phyloP scores from a whole-genome alignment of 2,797 vertebrate genomes.

The Clarias platycephalus region DNA sequence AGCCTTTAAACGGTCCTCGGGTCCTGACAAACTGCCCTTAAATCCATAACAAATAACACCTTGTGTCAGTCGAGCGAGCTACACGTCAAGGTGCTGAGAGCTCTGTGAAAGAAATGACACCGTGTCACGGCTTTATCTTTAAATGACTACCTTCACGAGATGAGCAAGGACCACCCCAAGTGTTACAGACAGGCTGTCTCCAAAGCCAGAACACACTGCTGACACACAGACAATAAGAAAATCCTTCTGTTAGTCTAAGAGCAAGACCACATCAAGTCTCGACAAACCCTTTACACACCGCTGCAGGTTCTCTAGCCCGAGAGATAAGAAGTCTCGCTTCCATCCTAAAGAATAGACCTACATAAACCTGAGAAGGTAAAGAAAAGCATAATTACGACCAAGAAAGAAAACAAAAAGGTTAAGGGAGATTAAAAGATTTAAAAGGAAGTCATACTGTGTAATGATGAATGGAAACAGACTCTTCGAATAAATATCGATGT shows the following conservation, averaged over 20 bases:
- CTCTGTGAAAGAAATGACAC: slow-evolving; percentile 32
- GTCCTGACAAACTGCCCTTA: not conserved
- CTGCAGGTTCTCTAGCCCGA: slow-evolving; percentile 31
- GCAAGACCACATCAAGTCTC: slow-evolving; percentile 54
- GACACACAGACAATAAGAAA: slow-evolving; percentile 49
- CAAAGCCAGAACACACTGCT: slow-evolving; percentile 44
- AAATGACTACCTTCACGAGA: slow-evolving; percentile 48
- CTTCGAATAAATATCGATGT: not conserved
- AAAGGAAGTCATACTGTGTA: not conserved
- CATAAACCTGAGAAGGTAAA: not conserved
- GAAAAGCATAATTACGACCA: not conserved
- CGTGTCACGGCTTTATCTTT: slow-evolving; percentile 47
- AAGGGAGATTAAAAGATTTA: not conserved
- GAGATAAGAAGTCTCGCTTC: slow-evolving; percentile 24
- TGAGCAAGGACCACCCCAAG: slow-evolving; percentile 53
- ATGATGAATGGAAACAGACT: not conserved
- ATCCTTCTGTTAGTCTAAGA: slow-evolving; percentile 45
- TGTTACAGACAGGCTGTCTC: slow-evolving; percentile 49
- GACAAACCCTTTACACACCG: slow-evolving; percentile 42
- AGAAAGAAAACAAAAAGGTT: not conserved
- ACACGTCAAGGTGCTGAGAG: slow-evolving; percentile 16
- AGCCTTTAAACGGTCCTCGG: not conserved
- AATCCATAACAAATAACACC: slow-evolving; percentile 13
- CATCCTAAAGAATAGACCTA: not conserved
- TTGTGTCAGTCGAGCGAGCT: slow-evolving; percentile 12